Percentiles rank a stretch among this genome's conserved stretches.
Evolutionary conservation across 2,888 invertebrate species (phyloP).

Genomic region (Sminthurinus aureus): DNA sequence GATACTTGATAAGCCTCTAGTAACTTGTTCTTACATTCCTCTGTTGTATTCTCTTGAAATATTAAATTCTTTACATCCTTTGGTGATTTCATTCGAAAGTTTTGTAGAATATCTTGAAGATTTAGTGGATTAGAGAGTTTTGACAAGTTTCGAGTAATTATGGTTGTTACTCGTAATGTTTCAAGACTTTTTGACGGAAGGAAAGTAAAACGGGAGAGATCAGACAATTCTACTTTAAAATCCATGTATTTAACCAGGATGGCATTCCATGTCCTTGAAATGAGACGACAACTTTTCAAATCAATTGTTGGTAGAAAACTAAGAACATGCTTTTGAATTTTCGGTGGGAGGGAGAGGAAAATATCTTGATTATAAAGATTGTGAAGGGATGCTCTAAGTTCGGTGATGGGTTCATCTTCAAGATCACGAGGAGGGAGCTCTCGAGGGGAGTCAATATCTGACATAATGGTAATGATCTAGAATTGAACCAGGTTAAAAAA

Average conservation of each 20-base stretch:
- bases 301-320: not conserved
- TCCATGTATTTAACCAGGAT: constrained; percentile 11
- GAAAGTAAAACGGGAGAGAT: constrained; percentile 12
- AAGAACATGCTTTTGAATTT: constrained; percentile 9
- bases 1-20: constrained; percentile 17
- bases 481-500: no score
- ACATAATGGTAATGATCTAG: no score
- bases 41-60: constrained; percentile 5
- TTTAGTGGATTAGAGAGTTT: constrained; percentile 12
- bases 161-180: constrained; percentile 2
- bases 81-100: constrained; percentile 24
- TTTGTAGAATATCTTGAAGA: constrained; percentile 10
- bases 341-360: constrained; percentile 5
- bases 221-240: constrained; percentile 27
- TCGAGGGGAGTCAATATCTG: no score
- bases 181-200: constrained; percentile 4
- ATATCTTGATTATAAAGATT: constrained; percentile 18
- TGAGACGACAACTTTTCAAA: constrained; percentile 11
- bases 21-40: constrained; percentile 4
- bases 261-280: constrained; percentile 22
- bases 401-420: not conserved
- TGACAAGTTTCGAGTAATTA: constrained; percentile 15
- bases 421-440: no score
- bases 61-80: constrained; percentile 14
- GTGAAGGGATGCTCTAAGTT: constrained; percentile 8